A percentile compares a stretch with the other conserved stretches of the same genome.
These are phyloP conservation scores for Artemia franciscana DNA, from an alignment of 1,140 invertebrate species.

Conservation along the genomic window DNA sequence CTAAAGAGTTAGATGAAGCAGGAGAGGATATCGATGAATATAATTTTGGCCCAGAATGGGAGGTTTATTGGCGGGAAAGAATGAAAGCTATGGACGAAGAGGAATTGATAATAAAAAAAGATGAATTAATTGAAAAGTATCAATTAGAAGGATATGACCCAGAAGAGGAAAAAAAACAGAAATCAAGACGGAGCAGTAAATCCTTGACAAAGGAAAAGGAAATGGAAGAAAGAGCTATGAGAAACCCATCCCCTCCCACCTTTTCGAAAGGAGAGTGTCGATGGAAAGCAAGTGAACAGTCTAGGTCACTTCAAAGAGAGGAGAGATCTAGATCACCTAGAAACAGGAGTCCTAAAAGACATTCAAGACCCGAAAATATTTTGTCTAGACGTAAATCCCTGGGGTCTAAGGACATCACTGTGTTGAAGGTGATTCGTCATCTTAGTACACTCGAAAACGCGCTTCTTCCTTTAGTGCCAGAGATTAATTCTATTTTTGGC, in stretches of 20 bases:
- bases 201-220: neutral
- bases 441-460: constrained; percentile 52
- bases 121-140: constrained; percentile 24
- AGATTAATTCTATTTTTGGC: constrained; percentile 41
- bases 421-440: constrained; percentile 41
- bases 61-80: constrained; percentile 48
- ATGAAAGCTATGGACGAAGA: constrained; percentile 48
- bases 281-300: neutral
- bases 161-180: constrained; percentile 8
- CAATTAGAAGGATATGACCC: constrained; percentile 17
- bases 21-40: constrained; percentile 47
- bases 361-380: neutral
- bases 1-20: constrained; percentile 49
- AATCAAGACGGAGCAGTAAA: constrained; percentile 1
- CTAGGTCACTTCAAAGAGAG: too few species aligned
- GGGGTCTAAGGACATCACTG: neutral
- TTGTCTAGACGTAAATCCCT: neutral
- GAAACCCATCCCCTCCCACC: neutral
- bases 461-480: constrained; percentile 49
- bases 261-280: neutral
- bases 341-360: neutral
- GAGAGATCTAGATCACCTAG: too few species aligned
- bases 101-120: constrained; percentile 31
- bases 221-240: neutral
- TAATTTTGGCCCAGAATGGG: constrained; percentile 68